Conservation (phyloP, 2,113 vertebrate genomes). For the Vanacampus margaritifer region DNA sequence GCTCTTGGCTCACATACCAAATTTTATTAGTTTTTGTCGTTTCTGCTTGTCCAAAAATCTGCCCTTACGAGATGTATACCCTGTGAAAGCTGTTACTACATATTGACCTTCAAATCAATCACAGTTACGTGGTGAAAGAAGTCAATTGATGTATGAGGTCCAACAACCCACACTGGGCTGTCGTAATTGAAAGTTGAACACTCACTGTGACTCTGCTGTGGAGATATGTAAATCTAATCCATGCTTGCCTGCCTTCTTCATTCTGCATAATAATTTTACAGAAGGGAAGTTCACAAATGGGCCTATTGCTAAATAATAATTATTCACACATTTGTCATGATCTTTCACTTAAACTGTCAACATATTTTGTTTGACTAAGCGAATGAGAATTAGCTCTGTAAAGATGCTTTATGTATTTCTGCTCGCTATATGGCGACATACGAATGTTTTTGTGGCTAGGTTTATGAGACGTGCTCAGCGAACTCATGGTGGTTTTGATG, state of each 20-base stretch:
- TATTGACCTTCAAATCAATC: not conserved
- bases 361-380: slow-evolving; percentile 3
- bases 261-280: not conserved
- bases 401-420: slow-evolving; percentile 16
- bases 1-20: not conserved
- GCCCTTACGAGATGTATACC: not conserved
- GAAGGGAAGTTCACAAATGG: slow-evolving; percentile 1
- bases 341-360: slow-evolving; percentile 20
- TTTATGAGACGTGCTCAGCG: slow-evolving; percentile 4
- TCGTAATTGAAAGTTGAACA: not conserved
- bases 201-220: not conserved
- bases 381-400: slow-evolving; percentile 23
- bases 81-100: not conserved
- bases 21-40: not conserved
- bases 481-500: slow-evolving; percentile 2
- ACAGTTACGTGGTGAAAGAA: not conserved
- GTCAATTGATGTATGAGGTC: not conserved
- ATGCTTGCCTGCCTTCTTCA: not conserved
- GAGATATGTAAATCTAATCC: not conserved
- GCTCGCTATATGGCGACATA: not conserved
- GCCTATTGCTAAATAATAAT: too few species aligned
- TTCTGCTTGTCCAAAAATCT: not conserved
- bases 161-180: not conserved
- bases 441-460: slow-evolving; percentile 1
- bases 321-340: slow-evolving; percentile 55